Base-by-base conservation (phyloP, 2,888 invertebrate species). In the Chorisops tibialis region DNA sequence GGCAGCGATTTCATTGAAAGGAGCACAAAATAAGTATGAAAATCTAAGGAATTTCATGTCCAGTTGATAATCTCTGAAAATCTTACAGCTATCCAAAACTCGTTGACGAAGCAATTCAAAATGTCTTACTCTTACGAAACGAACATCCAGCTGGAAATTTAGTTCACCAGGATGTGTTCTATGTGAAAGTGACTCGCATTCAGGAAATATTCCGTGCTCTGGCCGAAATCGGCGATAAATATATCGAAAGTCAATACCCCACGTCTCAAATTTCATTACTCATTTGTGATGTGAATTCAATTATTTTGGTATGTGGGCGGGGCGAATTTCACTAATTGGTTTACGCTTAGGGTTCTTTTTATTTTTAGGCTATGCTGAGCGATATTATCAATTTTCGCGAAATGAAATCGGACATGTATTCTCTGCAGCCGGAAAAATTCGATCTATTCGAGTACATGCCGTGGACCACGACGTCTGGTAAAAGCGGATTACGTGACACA, bases 101-200 rank as follows among this genome's bases (percentile, higher is more conserved):
- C 63, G 75, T 87, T 65, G 82, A 85, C 64, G 75, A 79, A 59
- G 84, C 84, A 12, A 82, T 88, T 9, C 81, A 82, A 65, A 74
- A 76, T 35, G 81, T 83, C 1, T 76, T 86, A 2, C 71, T 74
- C 7, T 71, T 78, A 19, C 75, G 78, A 70, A 74, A 80, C 63
- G 74, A 81, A 68, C 70, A 74, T 69, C 72, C 78, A 0, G 72
- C 74, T 11, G 80, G 80, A 19, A 81, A 77, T 61, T 76, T 90
- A n/a, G 87, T 87, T 0, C 76, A 83, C 3, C 87, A 88, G 68
- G 91, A 91, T 75, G 74, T 90, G 43, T 91, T 91, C 75, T 91
- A 86, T 74, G 84, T 88, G 45, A 84, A 86, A 79, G 80, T 88
- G 4, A 86, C 86, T 41, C 81, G 81, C 60, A 80, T 90, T 50